Base-by-base conservation (phyloP, 1,140 invertebrate species). In the Meloidogyne floridensis region DNA sequence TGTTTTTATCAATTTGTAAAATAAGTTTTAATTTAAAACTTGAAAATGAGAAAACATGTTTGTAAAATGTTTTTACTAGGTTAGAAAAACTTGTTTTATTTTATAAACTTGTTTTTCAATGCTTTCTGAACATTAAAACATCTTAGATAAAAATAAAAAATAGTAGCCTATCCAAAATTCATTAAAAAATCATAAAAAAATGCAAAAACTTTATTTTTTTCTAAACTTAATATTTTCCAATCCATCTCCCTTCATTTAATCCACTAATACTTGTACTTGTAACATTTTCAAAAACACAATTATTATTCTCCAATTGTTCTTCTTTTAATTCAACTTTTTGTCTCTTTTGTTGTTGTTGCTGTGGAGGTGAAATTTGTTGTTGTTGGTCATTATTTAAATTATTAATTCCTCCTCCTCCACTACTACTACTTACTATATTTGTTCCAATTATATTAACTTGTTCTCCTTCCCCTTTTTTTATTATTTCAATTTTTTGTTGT, bases 291-390 rank as follows among this genome's bases (percentile, higher is more conserved):
- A n/a, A 65, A 54, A 10, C 11, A 54, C 32, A 1, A 32, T 32
- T 32, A 32, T n/a, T n/a, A 65, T 6, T n/a, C 7, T n/a, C 59
- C n/a, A 65, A 65, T 65, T 65, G 59, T 65, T 65, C 59, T 65
- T 65, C 59, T 65, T 65, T 65, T 65, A 65, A 65, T 65, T 65
- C 59, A 65, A 65, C 59, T 65, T 65, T 65, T 65, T 65, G 59
- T 65, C 59, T 65, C 7, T n/a, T n/a, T n/a, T n/a, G 59, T 18
- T 65, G 59, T 7, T 15, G 59, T n/a, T n/a, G 59, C 7, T 65
- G 59, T 7, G 59, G 59, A 65, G 59, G 59, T n/a, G 59, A 65
- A 65, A 65, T 65, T 65, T 65, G 59, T 65, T 65, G 15, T 7
- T 65, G 4, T 65, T 65, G 15, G 15, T 7, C 59, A 47, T 47